phyloP scores from a whole-genome alignment of 64 coral and sea anemone species.

The Platygyra sinensis region DNA sequence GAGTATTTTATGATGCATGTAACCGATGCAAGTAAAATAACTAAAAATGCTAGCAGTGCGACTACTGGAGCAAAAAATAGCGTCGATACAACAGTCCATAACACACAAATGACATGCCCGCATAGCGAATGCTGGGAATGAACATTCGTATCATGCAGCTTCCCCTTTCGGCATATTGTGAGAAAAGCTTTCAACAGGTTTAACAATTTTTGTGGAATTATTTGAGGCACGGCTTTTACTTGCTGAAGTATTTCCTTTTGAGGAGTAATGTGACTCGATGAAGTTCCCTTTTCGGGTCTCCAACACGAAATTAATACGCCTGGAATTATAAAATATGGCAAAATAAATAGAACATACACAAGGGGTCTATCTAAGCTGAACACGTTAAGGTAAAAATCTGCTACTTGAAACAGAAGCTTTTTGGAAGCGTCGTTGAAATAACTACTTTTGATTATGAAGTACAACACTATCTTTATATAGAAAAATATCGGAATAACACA shows the following conservation, averaged over 20 bases:
- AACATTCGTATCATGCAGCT: no score
- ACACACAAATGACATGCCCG: conserved; percentile 7
- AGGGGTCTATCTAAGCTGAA: conserved; percentile 44
- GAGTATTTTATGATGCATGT: conserved; percentile 4
- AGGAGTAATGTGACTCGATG: neutral
- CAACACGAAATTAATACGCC: conserved; percentile 12
- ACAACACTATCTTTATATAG: conserved; percentile 22
- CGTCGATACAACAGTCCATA: neutral
- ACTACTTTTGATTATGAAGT: conserved; percentile 44
- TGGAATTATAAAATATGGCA: conserved; percentile 50
- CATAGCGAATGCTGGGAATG: neutral
- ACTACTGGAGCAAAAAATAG: conserved; percentile 30
- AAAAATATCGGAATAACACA: conserved; percentile 56
- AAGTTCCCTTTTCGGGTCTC: neutral
- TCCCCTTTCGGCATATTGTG: no score
- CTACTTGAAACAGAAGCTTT: conserved; percentile 47
- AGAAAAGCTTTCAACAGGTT: neutral
- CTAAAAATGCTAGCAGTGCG: neutral
- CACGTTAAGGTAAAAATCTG: conserved; percentile 28
- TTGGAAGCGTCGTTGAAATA: conserved; percentile 26
- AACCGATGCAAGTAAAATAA: neutral
- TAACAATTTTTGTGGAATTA: neutral
- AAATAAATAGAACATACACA: conserved; percentile 49
- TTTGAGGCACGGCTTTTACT: neutral
- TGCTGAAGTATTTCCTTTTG: neutral